Evolutionary conservation across 2,113 vertebrate genomes (phyloP), one percentile per base, ranked within the genome.

Genomic region (Cricetomys ansorgei): DNA sequence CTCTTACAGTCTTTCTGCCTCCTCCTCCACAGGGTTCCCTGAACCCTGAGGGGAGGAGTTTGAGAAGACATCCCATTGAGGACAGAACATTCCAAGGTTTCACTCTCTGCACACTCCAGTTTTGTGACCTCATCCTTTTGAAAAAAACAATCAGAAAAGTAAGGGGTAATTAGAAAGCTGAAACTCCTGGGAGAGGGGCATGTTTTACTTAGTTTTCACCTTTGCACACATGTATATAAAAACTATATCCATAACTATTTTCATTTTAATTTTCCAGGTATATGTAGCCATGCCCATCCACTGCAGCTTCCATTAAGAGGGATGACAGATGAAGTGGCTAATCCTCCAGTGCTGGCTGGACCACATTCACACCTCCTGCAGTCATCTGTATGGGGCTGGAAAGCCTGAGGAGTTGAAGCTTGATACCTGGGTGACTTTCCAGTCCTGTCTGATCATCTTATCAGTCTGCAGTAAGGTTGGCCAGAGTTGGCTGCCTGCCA

Each of bases 131-230:
- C 34, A 62, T 40, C 7, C 21, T 69, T 95, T 53, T 37, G 88
- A 37, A 37, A 25, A 45, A n/a, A 53, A 91, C 81, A 80, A 89
- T 85, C 53, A 89, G 88, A 93, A 89, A 88, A 80, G 57, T 23
- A 81, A 87, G 15, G 29, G 3, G 16, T n/a, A 43, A 50, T 45
- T 7, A 5, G 72, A 29, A 89, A 81, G 45, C 23, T 55, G 6
- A 87, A 73, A 67, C 62, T 1, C 40, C 13, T n/a, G 64, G 31
- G 48, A 64, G 45, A 88, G 23, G 76, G 48, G 31, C 31, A 21
- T 37, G 76, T 34, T 37, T 37, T 40, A 53, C 7, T 1, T 19
- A 37, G 31, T 43, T 87, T 59, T 40, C 16, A 31, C 5, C 37
- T 70, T 83, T 72, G 45, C 40, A 45, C 43, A 86, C 43, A 77